These are phyloP conservation scores for Dolichotis patagonum DNA, from an alignment of 2,113 vertebrate genomes.

Conservation along the genomic window DNA sequence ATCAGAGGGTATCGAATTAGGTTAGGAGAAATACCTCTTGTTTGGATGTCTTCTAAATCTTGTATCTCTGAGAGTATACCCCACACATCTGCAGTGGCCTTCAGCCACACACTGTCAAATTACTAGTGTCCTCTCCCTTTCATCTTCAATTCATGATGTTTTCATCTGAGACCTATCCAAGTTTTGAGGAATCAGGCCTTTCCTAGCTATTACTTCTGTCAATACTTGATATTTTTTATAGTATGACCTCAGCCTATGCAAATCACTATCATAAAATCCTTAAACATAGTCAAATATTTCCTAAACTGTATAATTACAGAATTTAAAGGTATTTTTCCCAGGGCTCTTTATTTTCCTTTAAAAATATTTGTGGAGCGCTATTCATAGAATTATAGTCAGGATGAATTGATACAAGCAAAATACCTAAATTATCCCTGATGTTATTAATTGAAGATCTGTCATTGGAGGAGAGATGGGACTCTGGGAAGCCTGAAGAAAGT, in stretches of 20 bases:
- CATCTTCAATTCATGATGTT: neutral
- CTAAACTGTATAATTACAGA: neutral
- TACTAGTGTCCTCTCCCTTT: neutral
- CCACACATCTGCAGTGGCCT: neutral
- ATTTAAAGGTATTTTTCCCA: neutral
- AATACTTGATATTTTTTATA: neutral
- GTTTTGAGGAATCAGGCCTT: neutral
- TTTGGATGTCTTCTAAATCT: neutral
- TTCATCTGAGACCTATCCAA: neutral
- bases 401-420: neutral
- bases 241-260: neutral
- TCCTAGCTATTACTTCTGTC: neutral
- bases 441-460: neutral
- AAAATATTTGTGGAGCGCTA: slow-evolving; percentile 5
- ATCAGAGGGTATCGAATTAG: neutral
- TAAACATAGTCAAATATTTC: neutral
- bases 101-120: neutral
- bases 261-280: neutral
- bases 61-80: neutral
- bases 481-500: neutral
- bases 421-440: neutral
- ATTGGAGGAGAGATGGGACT: neutral
- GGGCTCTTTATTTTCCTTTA: neutral
- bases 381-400: neutral
- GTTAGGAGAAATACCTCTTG: neutral